These are phyloP conservation scores for Tinamus guttatus DNA, from an alignment of 2,113 vertebrate genomes.

Conservation along the genomic window DNA sequence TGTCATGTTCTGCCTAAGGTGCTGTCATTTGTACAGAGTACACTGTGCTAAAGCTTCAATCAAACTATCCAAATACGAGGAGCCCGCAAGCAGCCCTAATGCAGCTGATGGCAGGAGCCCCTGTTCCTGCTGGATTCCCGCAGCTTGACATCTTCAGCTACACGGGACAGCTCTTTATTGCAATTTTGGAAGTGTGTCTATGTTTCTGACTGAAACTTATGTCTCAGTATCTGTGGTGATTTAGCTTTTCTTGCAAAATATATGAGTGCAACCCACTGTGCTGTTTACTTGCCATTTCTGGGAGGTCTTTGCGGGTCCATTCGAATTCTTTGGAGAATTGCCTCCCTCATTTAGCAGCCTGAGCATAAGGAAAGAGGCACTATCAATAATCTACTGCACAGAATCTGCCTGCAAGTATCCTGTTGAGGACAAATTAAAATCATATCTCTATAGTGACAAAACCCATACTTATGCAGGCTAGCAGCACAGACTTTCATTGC, in stretches of 20 bases:
- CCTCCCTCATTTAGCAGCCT: slow-evolving; percentile 14
- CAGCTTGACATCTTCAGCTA: slow-evolving; percentile 9
- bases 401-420: slow-evolving; percentile 25
- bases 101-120: neutral
- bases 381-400: slow-evolving; percentile 15
- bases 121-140: neutral
- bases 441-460: neutral
- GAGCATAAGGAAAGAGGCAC: slow-evolving; percentile 9
- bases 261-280: neutral
- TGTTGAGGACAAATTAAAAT: slow-evolving; percentile 31
- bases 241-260: slow-evolving; percentile 30
- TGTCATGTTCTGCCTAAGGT: slow-evolving; percentile 18
- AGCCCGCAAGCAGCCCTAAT: neutral
- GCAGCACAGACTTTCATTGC: neutral
- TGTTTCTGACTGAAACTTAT: neutral
- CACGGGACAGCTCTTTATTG: neutral
- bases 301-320: neutral
- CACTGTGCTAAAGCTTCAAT: neutral
- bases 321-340: slow-evolving; percentile 18
- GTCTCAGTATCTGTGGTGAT: neutral
- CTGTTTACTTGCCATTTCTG: slow-evolving; percentile 20
- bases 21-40: slow-evolving; percentile 1
- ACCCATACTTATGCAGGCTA: neutral
- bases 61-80: neutral
- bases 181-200: neutral